Evolutionary conservation across 2,113 vertebrate genomes (phyloP), one percentile per base, ranked within the genome.

Genomic region (Sinocyclocheilus anshuiensis): DNA sequence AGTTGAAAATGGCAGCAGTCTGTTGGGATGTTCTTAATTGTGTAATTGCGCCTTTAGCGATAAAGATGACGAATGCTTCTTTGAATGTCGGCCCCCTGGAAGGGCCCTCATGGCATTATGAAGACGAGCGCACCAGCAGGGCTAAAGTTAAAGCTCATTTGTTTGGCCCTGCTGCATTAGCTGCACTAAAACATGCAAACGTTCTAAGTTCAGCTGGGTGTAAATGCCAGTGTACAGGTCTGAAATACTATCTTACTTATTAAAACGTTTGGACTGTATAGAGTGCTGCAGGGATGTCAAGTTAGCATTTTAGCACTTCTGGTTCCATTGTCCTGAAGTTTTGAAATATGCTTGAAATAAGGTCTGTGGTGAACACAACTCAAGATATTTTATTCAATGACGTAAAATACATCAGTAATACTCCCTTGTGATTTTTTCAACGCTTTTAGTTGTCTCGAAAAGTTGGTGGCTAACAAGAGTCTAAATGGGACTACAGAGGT

Each of bases 41-140:
- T 86, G 85, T 76, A 82, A 86, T 82, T 81, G 85, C 11, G 26
- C 78, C 55, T 50, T 71, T 7, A 22, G 79, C 71, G 39, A 45
- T 74, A 36, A 26, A 63, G 72, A 74, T 86, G 85, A 86, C 18
- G 29, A 72, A 86, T 76, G 59, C 22, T 26, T 22, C 65, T 71
- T 22, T 81, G 57, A 74, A 63, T 22, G 13, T 10, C n/a, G 71
- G 26, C 78, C 78, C 36, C 75, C 76, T 65, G n/a, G 53, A 69
- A 69, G 75, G 77, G 8, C 77, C 84, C 69, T 76, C 26, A 53
- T 65, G 42, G 4, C 69, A 24, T 82, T 76, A 76, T 24, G 42
- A 65, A 75, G 77, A 76, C 26, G 20, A 15, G 55, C 1, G 29
- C 42, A 6, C 33, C 50, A 72, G 77, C 36, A 45, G 71, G 33